Percentiles rank a stretch among this genome's conserved stretches.
Conservation (phyloP, 2,113 vertebrate genomes). For the Seriola quinqueradiata region DNA sequence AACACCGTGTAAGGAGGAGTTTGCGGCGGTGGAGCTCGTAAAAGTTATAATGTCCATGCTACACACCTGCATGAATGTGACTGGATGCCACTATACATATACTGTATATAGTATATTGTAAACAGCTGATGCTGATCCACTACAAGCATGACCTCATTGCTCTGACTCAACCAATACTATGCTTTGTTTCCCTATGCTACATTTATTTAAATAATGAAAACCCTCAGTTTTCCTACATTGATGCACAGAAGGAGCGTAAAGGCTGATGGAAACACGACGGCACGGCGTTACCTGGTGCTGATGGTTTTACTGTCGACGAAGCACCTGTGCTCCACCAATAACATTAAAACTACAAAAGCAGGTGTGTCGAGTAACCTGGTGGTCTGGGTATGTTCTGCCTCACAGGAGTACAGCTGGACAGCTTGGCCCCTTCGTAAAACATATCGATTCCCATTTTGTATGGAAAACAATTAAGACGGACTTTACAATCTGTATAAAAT, state of each 20-base stretch:
- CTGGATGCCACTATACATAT: background rate
- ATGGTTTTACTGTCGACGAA: no score
- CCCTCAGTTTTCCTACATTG: no score
- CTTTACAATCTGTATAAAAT: background rate
- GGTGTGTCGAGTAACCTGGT: background rate
- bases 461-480: slow-evolving; percentile 1
- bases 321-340: background rate
- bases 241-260: no score
- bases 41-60: background rate
- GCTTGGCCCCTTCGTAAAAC: background rate
- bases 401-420: background rate
- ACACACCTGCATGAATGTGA: background rate
- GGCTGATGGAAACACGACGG: no score
- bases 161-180: no score
- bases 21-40: no score
- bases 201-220: no score
- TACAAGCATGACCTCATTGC: background rate
- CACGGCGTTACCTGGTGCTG: no score
- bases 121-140: background rate
- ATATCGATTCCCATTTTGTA: background rate
- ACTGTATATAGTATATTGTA: background rate
- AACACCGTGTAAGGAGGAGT: background rate
- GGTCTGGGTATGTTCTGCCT: background rate
- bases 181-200: no score
- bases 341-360: background rate